Conservation (phyloP, 2,888 invertebrate species). For the Osedax fenrisi region DNA sequence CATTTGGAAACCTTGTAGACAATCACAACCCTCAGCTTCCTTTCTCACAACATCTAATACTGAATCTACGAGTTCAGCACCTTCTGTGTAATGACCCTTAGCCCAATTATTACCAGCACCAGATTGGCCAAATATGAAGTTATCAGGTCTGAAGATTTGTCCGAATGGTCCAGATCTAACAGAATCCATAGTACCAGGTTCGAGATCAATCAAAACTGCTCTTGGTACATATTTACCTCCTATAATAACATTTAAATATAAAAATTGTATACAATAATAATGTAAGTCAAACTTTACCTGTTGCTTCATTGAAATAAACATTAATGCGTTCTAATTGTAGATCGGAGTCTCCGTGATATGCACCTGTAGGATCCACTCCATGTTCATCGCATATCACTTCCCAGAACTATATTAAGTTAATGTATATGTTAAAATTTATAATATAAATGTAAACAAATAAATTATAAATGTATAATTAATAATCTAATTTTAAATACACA, state of each 20-base stretch:
- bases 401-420: constrained; percentile 37
- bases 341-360: constrained; percentile 39
- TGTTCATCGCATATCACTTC: constrained; percentile 47
- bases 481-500: too few species aligned
- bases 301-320: constrained; percentile 79
- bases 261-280: background rate
- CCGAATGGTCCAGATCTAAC: constrained; percentile 85
- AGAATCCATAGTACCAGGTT: constrained; percentile 92
- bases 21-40: constrained; percentile 47
- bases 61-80: constrained; percentile 48
- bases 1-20: constrained; percentile 49
- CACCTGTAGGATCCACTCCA: constrained; percentile 43
- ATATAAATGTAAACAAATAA: background rate
- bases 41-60: constrained; percentile 48
- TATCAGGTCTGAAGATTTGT: constrained; percentile 82
- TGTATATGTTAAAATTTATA: background rate
- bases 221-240: constrained; percentile 80
- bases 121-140: constrained; percentile 61
- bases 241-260: background rate
- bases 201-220: constrained; percentile 77
- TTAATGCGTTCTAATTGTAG: constrained; percentile 50
- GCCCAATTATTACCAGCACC: constrained; percentile 48
- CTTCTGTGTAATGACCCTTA: constrained; percentile 47
- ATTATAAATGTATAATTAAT: too few species aligned
- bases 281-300: constrained; percentile 15